phyloP scores from a whole-genome alignment of 2,113 vertebrate genomes.

The Globicephala melas region DNA sequence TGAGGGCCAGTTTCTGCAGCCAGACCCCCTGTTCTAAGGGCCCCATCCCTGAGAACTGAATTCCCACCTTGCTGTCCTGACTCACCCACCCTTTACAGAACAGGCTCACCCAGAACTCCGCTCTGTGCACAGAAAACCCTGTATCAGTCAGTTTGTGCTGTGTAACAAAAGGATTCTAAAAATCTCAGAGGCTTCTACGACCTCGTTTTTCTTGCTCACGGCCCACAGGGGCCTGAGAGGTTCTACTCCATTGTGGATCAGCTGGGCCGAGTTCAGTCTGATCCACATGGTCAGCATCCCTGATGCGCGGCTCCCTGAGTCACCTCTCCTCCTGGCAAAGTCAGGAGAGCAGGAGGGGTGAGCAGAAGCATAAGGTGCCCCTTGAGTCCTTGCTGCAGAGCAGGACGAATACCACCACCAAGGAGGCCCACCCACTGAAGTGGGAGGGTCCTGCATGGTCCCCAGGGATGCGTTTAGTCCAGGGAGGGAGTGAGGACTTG shows the following conservation, averaged over 20 bases:
- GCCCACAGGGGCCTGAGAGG: background rate
- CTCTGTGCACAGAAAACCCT: background rate
- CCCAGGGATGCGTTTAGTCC: fast-evolving
- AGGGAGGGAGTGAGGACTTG: background rate
- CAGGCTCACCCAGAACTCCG: background rate
- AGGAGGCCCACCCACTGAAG: no score
- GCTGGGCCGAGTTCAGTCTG: background rate
- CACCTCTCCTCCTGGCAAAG: background rate
- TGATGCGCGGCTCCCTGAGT: background rate
- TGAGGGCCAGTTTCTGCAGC: background rate
- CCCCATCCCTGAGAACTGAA: background rate
- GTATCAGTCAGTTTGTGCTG: background rate
- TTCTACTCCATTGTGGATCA: fast-evolving
- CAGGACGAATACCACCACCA: fast-evolving
- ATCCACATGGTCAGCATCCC: background rate
- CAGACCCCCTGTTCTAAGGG: background rate
- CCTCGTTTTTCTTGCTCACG: background rate
- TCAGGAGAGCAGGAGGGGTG: background rate
- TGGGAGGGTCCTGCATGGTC: no score
- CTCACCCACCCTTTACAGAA: background rate
- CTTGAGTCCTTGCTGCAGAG: fast-evolving
- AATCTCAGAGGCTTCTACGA: no score
- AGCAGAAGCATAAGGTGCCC: fast-evolving
- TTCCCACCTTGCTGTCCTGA: fast-evolving
- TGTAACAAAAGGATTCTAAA: background rate